A percentile compares a stretch with the other conserved stretches of the same genome.
These are phyloP conservation scores for Trachelus stipa DNA, from an alignment of 2,888 invertebrate species.

Conservation along the genomic window DNA sequence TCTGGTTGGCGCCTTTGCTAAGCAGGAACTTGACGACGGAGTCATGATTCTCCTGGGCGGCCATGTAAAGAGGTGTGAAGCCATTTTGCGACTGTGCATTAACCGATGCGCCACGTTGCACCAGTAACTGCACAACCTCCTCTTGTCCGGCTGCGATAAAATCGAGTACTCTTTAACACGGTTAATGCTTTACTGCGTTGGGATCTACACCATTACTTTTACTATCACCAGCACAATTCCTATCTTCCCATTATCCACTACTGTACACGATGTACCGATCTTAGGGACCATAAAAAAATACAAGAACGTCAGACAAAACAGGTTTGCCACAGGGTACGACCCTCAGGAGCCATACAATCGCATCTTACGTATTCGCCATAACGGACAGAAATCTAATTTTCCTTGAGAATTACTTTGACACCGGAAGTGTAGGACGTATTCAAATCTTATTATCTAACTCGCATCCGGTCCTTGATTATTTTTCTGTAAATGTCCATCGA, in stretches of 20 bases:
- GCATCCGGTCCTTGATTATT: not conserved
- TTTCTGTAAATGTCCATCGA: not conserved
- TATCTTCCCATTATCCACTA: not conserved
- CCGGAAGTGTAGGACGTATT: not conserved
- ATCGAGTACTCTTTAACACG: not conserved
- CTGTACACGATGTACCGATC: not conserved
- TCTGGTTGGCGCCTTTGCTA: conserved; percentile 94
- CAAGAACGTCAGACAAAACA: conserved; percentile 9
- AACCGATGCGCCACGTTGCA: conserved; percentile 91
- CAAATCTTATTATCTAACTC: not conserved
- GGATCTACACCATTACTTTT: not conserved
- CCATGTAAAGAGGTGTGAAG: conserved; percentile 99
- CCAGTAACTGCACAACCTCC: conserved; percentile 90
- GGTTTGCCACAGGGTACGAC: not conserved
- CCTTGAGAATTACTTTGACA: too few species aligned
- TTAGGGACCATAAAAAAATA: conserved; percentile 12
- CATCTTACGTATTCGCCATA: not conserved
- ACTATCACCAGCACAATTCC: not conserved
- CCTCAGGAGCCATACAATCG: not conserved
- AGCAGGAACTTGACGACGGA: conserved; percentile 91
- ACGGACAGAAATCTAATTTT: too few species aligned
- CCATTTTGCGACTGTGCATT: conserved; percentile 98
- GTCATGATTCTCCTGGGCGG: conserved; percentile 97
- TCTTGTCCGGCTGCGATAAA: conserved; percentile 84
- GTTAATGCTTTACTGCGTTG: not conserved